Base-by-base conservation (phyloP, 2,113 vertebrate species). In the Gnathonemus echidnorhynchus region DNA sequence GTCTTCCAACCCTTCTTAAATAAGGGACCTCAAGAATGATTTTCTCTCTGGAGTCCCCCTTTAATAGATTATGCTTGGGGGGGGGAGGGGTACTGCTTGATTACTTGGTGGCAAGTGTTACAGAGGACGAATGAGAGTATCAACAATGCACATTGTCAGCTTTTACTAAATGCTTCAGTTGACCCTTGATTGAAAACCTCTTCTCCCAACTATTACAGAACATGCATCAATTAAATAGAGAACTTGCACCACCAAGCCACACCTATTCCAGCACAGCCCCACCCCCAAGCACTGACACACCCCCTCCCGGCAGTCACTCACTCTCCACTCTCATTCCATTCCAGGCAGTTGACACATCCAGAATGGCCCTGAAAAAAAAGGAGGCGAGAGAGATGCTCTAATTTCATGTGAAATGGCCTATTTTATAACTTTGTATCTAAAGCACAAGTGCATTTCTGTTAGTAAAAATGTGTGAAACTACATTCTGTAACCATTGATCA, bases 291-390 rank as follows among this genome's bases (percentile, higher is more conserved):
- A 31, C n/a, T 70, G 9, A 27, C 62, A 70, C n/a, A 46, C 42
- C 21, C 21, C 62, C 74, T 80, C 35, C 74, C 2, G 6, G 6
- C 27, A 66, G 5, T 88, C 89, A 98, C 98, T 99, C 95, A 99
- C 98, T 98, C 97, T 97, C 98, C 98, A 94, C 95, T 96, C 94
- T 99, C 98, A 50, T 99, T 99, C 98, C 98, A 99, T 93, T 99
- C 98, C 91, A 99, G 96, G 94, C 98, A 99, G 96, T 99, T 99
- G 91, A 99, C 98, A 94, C 98, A 99, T 85, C 98, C 98, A 27
- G 98, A 97, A 91, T 99, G 98, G 92, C 98, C 98, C 98, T 99
- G 94, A 92, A 49, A 46, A 35, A 92, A 49, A 46, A 35, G 49
- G 6, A 46, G 39, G 10, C 8, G 3, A 45, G 39, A 91, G 62